phyloP scores from a whole-genome alignment of 2,888 invertebrate species.

The Dolomedes plantarius region DNA sequence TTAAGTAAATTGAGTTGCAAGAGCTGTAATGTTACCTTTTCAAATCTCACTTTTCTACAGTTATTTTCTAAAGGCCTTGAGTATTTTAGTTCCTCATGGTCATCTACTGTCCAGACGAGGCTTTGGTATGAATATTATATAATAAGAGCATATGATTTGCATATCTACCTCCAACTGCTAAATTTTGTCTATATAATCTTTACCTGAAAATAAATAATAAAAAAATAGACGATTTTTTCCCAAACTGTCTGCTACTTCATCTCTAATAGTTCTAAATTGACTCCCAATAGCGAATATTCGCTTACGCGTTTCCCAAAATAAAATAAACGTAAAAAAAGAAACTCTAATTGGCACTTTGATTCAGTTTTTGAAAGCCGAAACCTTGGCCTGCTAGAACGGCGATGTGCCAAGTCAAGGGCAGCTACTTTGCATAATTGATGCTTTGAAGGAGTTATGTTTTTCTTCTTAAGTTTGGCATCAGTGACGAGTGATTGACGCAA shows the following conservation, averaged over 20 bases:
- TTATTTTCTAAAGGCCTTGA: too few relatives aligned
- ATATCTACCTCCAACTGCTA: too few relatives aligned
- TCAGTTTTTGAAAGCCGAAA: conserved; percentile 35
- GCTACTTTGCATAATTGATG: conserved; percentile 64
- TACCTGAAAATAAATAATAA: too few relatives aligned
- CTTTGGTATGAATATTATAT: too few relatives aligned
- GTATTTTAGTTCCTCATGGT: too few relatives aligned
- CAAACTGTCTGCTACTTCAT: not conserved
- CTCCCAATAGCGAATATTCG: not conserved
- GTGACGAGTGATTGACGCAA: conserved; percentile 18
- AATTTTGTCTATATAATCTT: too few relatives aligned
- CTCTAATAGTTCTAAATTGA: not conserved
- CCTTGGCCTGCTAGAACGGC: conserved; percentile 35
- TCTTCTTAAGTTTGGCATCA: not conserved
- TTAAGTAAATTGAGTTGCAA: too few relatives aligned
- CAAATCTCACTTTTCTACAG: too few relatives aligned
- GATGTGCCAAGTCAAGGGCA: conserved; percentile 49
- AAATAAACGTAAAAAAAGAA: conserved; percentile 26
- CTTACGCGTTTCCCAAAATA: not conserved
- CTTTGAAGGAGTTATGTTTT: not conserved
- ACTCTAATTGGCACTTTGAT: conserved; percentile 60
- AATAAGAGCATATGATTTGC: too few relatives aligned
- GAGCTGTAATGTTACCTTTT: too few relatives aligned
- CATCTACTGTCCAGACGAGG: too few relatives aligned
- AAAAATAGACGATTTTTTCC: not conserved